These are phyloP conservation scores for Tetramorium alpestre DNA, from an alignment of 1,140 invertebrate species.

Conservation along the genomic window DNA sequence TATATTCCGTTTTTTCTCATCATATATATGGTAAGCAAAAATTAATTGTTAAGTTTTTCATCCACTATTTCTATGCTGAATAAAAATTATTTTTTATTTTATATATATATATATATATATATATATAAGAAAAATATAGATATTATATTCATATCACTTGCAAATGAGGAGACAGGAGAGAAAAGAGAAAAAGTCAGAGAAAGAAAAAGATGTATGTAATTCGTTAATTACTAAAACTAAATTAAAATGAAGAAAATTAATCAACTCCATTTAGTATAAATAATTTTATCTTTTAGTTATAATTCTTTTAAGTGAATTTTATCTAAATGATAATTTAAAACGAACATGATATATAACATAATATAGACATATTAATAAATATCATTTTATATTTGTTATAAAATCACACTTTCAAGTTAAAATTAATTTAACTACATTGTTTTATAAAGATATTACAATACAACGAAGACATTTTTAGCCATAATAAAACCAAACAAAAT, in stretches of 20 bases:
- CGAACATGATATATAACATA: background rate
- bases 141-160: background rate
- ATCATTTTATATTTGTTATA: background rate
- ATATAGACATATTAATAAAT: background rate
- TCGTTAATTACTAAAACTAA: too few species aligned
- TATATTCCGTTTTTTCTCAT: slow-evolving; percentile 7
- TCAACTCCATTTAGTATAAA: background rate
- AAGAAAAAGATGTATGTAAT: background rate
- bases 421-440: background rate
- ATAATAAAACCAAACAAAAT: background rate
- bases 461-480: background rate
- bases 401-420: background rate
- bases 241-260: background rate
- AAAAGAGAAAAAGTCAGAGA: background rate
- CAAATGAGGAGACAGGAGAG: background rate
- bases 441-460: background rate
- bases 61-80: background rate
- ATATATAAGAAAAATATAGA: background rate
- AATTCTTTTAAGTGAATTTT: background rate
- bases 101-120: too few species aligned
- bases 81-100: too few species aligned
- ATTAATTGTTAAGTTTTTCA: background rate
- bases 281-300: background rate
- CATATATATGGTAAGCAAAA: background rate
- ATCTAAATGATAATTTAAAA: background rate